These are phyloP conservation scores for Apogon hyalosoma DNA, from an alignment of 2,797 vertebrate genomes.

Conservation along the genomic window DNA sequence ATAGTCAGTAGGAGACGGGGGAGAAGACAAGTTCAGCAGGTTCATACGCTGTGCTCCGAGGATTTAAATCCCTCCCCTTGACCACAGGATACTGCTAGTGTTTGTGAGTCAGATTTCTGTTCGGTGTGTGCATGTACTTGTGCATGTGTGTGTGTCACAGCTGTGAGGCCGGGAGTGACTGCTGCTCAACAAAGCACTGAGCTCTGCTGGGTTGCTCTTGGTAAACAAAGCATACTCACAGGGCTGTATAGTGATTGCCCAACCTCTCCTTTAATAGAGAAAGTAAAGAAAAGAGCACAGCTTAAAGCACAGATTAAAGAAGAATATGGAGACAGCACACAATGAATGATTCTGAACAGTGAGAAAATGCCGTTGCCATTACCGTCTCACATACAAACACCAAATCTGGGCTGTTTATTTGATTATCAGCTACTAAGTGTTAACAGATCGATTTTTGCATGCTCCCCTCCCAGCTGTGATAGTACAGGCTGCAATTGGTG, in stretches of 20 bases:
- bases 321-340: slow-evolving; percentile 33
- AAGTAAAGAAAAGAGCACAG: slow-evolving; percentile 63
- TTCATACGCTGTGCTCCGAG: slow-evolving; percentile 77
- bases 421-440: slow-evolving; percentile 40
- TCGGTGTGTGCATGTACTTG: slow-evolving; percentile 52
- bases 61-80: slow-evolving; percentile 84
- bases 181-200: slow-evolving; percentile 81
- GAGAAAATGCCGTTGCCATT: slow-evolving; percentile 29
- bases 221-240: slow-evolving; percentile 84
- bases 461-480: slow-evolving; percentile 48
- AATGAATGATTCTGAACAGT: slow-evolving; percentile 16
- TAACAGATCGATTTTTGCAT: slow-evolving; percentile 52
- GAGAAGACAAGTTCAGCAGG: slow-evolving; percentile 84
- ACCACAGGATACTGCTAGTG: slow-evolving; percentile 84
- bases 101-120: slow-evolving; percentile 82
- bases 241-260: slow-evolving; percentile 71
- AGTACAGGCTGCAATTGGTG: slow-evolving; percentile 12
- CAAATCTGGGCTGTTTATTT: slow-evolving; percentile 25
- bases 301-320: slow-evolving; percentile 36
- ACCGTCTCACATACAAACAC: too few species aligned
- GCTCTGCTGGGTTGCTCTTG: slow-evolving; percentile 81
- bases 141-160: slow-evolving; percentile 74
- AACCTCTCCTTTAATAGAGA: slow-evolving; percentile 67
- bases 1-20: slow-evolving; percentile 74
- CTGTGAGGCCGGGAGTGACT: slow-evolving; percentile 83